Conservation (phyloP, 2,797 vertebrate species). For the Protonibea diacanthus region DNA sequence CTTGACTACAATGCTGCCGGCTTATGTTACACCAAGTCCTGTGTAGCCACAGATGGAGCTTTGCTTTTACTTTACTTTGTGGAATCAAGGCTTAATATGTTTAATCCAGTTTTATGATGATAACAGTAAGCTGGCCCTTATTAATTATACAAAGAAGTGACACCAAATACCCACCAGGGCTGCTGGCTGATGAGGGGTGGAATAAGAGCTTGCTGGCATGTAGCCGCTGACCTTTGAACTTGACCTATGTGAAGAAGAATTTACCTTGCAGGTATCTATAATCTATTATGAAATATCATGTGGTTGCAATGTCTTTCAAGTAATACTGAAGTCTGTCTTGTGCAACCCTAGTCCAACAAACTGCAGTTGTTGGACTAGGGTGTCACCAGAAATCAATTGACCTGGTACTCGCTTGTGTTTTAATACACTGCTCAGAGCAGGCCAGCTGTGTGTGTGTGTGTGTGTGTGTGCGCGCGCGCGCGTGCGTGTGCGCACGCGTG, state of each 20-base stretch:
- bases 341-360: too few species aligned
- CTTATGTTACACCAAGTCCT: too few species aligned
- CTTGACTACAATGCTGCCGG: too few species aligned
- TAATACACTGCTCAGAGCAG: not conserved
- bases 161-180: not conserved
- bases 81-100: not conserved
- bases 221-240: not conserved
- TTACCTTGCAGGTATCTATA: not conserved
- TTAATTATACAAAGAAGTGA: not conserved
- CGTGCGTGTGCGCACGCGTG: too few species aligned
- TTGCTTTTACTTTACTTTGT: too few species aligned
- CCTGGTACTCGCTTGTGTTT: conserved; percentile 1
- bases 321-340: not conserved
- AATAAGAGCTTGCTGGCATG: not conserved
- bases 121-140: not conserved
- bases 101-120: not conserved
- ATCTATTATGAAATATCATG: not conserved
- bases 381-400: not conserved
- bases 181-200: not conserved
- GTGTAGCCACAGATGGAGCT: not conserved
- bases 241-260: not conserved
- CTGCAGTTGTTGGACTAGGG: not conserved
- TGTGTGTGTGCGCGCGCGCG: too few species aligned
- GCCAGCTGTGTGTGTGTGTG: not conserved
- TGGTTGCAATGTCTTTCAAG: not conserved